phyloP scores from a whole-genome alignment of 2,888 invertebrate genomes.

The Pristionchus entomophagus region DNA sequence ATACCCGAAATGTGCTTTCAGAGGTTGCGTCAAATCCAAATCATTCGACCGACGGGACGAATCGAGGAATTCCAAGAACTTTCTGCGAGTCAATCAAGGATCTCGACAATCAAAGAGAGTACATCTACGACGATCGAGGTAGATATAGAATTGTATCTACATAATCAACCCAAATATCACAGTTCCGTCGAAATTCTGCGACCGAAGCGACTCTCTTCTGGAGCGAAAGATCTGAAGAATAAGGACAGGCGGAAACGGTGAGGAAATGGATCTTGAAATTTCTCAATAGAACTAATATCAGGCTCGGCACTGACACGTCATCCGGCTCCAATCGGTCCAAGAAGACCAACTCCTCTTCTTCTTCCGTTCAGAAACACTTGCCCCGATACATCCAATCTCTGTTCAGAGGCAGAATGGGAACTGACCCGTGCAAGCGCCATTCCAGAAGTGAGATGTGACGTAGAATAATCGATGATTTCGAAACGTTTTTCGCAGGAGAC shows the following conservation, averaged over 20 bases:
- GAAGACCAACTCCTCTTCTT: constrained; percentile 73
- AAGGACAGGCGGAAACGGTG: constrained; percentile 72
- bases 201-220: constrained; percentile 73
- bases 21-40: constrained; percentile 71
- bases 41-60: constrained; percentile 71
- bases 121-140: constrained; percentile 72
- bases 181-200: constrained; percentile 74
- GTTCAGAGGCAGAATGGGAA: constrained; percentile 75
- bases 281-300: constrained; percentile 29
- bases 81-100: constrained; percentile 72
- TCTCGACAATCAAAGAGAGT: constrained; percentile 71
- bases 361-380: constrained; percentile 72
- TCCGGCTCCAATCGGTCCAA: constrained; percentile 74
- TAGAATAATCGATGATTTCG: not conserved
- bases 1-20: too few species aligned
- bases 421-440: constrained; percentile 74
- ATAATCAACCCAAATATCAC: not conserved
- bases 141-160: not conserved
- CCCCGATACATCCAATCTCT: constrained; percentile 75
- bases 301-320: constrained; percentile 74
- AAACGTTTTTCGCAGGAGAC: constrained; percentile 64
- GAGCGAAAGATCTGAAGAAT: constrained; percentile 73
- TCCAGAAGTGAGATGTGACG: constrained; percentile 57
- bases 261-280: not conserved
- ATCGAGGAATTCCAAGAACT: constrained; percentile 65